These are phyloP conservation scores for Rhegmatorhina hoffmannsi DNA, from an alignment of 2,113 vertebrate species.

Conservation along the genomic window DNA sequence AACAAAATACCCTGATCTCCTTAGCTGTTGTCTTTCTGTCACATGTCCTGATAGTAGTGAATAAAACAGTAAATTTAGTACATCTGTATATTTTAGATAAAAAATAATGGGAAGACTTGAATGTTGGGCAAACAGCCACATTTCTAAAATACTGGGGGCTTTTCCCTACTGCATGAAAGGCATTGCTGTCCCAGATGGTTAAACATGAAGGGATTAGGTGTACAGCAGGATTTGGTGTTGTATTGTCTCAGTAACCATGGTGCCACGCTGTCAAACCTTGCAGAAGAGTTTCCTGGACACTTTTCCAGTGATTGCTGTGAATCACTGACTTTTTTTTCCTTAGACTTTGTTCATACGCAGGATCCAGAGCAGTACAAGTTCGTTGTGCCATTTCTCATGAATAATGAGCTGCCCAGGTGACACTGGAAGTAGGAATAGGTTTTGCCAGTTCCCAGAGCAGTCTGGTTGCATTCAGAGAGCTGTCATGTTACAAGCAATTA, in stretches of 20 bases:
- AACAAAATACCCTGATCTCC: neutral
- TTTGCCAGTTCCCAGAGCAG: neutral
- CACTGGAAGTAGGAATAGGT: neutral
- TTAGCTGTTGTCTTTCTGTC: neutral
- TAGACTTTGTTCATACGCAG: neutral
- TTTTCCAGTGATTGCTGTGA: neutral
- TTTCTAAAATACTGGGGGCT: neutral
- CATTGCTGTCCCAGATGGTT: neutral
- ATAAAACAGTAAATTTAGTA: neutral
- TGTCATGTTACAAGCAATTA: neutral
- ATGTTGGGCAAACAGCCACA: neutral
- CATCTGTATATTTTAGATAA: neutral
- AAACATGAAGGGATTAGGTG: neutral
- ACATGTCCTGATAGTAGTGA: neutral
- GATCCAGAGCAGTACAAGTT: neutral
- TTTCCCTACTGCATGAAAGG: neutral
- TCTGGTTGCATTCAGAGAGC: neutral
- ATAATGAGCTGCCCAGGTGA: neutral
- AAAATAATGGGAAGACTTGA: neutral
- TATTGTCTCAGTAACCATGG: neutral
- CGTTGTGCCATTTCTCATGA: neutral
- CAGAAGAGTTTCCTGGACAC: neutral
- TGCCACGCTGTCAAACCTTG: neutral
- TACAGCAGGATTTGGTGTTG: neutral
- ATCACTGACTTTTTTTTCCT: neutral